Evolutionary conservation across 2,113 vertebrate species (phyloP), one percentile per base, ranked within the genome.

Genomic region (Corythoichthys intestinalis): DNA sequence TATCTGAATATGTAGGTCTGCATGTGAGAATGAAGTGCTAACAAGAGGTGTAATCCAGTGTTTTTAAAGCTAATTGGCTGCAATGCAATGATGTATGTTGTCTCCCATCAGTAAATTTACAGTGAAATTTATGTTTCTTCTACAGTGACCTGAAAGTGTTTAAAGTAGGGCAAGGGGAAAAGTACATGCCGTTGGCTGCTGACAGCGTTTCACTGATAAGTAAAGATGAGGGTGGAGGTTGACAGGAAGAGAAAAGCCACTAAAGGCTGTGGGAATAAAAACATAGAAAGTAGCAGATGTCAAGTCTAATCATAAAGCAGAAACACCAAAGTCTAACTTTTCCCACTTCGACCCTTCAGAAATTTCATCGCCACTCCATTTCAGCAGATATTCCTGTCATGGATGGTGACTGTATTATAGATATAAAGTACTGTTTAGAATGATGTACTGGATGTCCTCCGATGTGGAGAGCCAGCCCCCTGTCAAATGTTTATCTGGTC

Each of bases 151-250:
- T 20, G 10, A 61, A 41, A 11, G 17, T 6, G 17, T 6, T 63
- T 47, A 78, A 82, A 85, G 71, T 75, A 44, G 62, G 72, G 66
- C 66, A 69, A 76, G 77, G 64, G 66, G 65, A 79, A 67, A 62
- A 53, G 65, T 13, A 65, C 72, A 60, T 65, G 76, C 75, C 65
- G 74, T 82, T 75, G 73, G 73, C 73, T 81, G 71, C 68, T 70
- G 76, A 74, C 81, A 75, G 68, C 64, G 79, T 77, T 85, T 77
- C 73, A 72, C 75, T 76, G 75, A 77, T 83, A 75, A 79, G 68
- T 70, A 73, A 67, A 39, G 69, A 78, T 63, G 65, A 83, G 75
- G 81, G 50, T 70, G 71, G 67, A 81, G 74, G 76, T 75, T 72
- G 83, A 85, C 70, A 74, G 70, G n/a, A 37, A 65, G 83, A 84